Percentiles rank a stretch among this genome's conserved stretches.
phyloP scores from a whole-genome alignment of 1,140 invertebrate genomes.

The Choristoneura fumiferana region DNA sequence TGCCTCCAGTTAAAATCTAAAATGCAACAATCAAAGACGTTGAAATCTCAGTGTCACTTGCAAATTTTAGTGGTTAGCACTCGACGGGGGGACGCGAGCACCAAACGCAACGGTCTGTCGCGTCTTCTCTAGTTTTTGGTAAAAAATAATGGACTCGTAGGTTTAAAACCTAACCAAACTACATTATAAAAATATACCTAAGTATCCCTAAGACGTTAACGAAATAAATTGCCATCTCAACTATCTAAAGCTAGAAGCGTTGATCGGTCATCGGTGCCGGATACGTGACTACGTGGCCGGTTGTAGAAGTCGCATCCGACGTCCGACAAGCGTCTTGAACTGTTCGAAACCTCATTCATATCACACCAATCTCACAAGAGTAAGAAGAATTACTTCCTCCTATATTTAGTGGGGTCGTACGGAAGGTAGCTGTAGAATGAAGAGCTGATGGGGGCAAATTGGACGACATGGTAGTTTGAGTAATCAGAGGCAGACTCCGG shows the following conservation, averaged over 20 bases:
- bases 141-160: constrained; percentile 12
- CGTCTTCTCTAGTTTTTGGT: not conserved
- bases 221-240: constrained; percentile 40
- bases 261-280: constrained; percentile 28
- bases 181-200: constrained; percentile 54
- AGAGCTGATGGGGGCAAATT: constrained; percentile 78
- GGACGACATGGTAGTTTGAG: constrained; percentile 81
- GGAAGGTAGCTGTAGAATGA: constrained; percentile 81
- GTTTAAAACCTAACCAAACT: constrained; percentile 37
- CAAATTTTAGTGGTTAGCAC: not conserved
- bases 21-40: not conserved
- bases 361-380: constrained; percentile 41
- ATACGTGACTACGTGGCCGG: constrained; percentile 63
- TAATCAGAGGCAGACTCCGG: constrained; percentile 83
- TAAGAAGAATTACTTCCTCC: constrained; percentile 49
- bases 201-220: constrained; percentile 32
- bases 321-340: constrained; percentile 27
- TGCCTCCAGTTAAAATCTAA: not conserved
- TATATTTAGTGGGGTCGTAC: constrained; percentile 67
- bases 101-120: constrained; percentile 26
- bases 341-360: constrained; percentile 32
- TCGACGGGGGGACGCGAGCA: constrained; percentile 49
- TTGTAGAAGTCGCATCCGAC: constrained; percentile 45
- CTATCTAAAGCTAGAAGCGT: constrained; percentile 33
- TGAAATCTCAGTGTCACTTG: not conserved